Conservation (phyloP, 2,113 vertebrate species). For the Marmota monax region DNA sequence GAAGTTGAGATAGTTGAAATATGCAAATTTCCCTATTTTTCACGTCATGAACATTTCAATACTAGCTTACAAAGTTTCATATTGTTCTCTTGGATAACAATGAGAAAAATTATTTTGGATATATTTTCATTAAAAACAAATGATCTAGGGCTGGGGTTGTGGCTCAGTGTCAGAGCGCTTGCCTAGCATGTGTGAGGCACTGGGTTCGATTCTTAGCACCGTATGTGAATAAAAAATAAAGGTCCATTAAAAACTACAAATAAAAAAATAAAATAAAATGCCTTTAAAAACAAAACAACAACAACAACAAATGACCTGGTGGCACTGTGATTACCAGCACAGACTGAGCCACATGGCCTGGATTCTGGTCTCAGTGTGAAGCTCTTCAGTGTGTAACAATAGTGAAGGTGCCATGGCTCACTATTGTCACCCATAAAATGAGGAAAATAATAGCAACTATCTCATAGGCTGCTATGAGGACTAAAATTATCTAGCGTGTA, state of each 20-base stretch:
- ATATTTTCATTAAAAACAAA: constrained; percentile 30
- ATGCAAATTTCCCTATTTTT: background rate
- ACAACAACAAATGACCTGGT: background rate
- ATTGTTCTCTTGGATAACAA: background rate
- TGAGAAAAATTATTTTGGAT: background rate
- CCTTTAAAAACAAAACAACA: no score
- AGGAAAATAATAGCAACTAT: background rate
- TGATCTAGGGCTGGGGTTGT: background rate
- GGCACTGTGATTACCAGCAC: background rate
- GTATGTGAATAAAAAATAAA: no score
- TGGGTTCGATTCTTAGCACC: no score
- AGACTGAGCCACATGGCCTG: background rate
- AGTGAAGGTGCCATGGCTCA: no score
- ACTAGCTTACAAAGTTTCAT: background rate
- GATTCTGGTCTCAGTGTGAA: background rate
- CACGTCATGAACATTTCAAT: background rate
- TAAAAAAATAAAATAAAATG: no score
- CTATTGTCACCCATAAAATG: background rate
- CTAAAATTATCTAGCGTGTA: background rate
- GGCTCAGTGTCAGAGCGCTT: no score
- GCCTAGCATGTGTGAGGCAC: no score
- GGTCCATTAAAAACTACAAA: no score
- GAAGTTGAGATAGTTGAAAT: background rate
- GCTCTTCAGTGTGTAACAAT: background rate
- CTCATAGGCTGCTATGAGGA: background rate